phyloP scores from a whole-genome alignment of 2,113 vertebrate species.

The Paramisgurnus dabryanus region DNA sequence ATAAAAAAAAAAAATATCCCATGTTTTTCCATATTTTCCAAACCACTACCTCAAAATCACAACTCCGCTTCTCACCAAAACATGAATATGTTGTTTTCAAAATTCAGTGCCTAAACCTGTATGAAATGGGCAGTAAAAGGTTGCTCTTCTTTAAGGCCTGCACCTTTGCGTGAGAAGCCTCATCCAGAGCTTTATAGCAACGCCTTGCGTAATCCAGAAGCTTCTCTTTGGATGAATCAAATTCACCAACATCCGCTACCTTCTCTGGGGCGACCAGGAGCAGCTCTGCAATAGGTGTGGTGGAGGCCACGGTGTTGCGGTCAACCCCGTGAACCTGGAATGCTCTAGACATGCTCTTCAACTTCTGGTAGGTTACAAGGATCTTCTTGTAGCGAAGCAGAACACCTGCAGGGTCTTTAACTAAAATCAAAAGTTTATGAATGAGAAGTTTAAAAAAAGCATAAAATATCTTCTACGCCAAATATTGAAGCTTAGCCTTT shows the following conservation, averaged over 20 bases:
- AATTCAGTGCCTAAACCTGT: conserved; percentile 81
- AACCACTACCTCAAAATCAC: neutral
- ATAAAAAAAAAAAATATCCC: neutral
- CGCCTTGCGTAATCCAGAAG: conserved; percentile 87
- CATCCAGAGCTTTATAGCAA: conserved; percentile 87
- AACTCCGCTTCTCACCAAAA: neutral
- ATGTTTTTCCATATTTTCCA: neutral
- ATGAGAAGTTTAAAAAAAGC: too few species aligned
- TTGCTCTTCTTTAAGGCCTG: conserved; percentile 87
- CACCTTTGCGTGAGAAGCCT: conserved; percentile 80
- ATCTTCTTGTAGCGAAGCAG: conserved; percentile 90
- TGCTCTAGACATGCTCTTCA: conserved; percentile 89
- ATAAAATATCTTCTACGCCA: neutral
- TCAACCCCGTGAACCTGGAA: conserved; percentile 88
- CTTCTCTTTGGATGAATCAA: conserved; percentile 87
- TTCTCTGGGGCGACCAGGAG: conserved; percentile 86
- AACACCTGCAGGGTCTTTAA: conserved; percentile 86
- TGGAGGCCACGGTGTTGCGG: conserved; percentile 88
- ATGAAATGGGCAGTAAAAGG: conserved; percentile 87
- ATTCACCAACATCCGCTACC: conserved; percentile 83
- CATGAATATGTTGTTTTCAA: neutral
- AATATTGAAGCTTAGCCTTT: neutral
- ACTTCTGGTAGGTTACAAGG: conserved; percentile 84
- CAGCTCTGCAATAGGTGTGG: conserved; percentile 88
- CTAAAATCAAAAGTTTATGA: conserved; percentile 55